These are phyloP conservation scores for Tortricodes alternella DNA, from an alignment of 2,888 invertebrate species.

Conservation along the genomic window DNA sequence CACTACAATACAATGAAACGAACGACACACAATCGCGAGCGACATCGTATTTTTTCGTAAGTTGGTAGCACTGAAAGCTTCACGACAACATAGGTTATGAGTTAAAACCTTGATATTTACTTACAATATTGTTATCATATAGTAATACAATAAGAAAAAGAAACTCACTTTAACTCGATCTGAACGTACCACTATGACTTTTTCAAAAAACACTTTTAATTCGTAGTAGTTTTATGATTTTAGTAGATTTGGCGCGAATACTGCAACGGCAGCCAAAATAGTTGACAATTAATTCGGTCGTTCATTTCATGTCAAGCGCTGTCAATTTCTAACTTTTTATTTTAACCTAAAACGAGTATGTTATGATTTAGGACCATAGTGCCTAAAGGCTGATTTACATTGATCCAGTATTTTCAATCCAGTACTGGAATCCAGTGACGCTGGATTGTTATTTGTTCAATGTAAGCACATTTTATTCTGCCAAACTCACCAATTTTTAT, in stretches of 20 bases:
- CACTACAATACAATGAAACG: constrained; percentile 30
- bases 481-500: too few species aligned
- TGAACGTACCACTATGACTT: background rate
- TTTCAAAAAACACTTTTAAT: background rate
- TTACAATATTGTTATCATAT: background rate
- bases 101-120: background rate
- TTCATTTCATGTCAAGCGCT: too few species aligned
- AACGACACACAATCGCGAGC: background rate
- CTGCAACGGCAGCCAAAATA: constrained; percentile 1
- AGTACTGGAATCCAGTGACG: too few species aligned
- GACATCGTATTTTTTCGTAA: constrained; percentile 23
- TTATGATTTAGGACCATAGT: too few species aligned
- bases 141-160: background rate
- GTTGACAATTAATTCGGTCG: background rate
- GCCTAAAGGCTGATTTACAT: too few species aligned
- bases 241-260: constrained; percentile 26
- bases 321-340: background rate
- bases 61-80: constrained; percentile 46
- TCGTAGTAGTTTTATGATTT: background rate
- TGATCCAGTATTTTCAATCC: too few species aligned
- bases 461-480: too few species aligned
- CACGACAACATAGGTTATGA: constrained; percentile 18
- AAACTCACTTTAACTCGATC: constrained; percentile 33
- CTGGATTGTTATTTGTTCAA: too few species aligned
- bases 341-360: background rate